phyloP scores from a whole-genome alignment of 1,140 invertebrate genomes.

The Drosophila ercepeae region DNA sequence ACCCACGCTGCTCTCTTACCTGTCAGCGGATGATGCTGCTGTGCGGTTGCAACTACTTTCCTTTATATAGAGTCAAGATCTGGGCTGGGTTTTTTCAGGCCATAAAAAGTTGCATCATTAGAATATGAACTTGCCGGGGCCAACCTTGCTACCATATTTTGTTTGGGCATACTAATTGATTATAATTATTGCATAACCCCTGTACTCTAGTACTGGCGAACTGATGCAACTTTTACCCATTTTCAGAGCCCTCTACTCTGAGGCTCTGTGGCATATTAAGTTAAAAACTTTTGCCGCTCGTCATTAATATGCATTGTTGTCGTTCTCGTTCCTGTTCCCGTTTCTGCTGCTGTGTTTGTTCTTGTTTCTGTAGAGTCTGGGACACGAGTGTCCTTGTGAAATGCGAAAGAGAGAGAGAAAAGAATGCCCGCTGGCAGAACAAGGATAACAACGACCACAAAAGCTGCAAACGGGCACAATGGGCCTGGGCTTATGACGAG shows the following conservation, averaged over 20 bases:
- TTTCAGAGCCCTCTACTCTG: conserved; percentile 16
- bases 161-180: conserved; percentile 69
- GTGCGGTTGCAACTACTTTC: background rate
- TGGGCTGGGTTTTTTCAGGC: conserved; percentile 33
- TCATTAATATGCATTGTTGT: conserved; percentile 80
- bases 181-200: conserved; percentile 68
- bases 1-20: conserved; percentile 17
- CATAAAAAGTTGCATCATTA: conserved; percentile 47
- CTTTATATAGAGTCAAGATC: conserved; percentile 55
- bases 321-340: conserved; percentile 42
- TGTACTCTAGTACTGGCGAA: background rate
- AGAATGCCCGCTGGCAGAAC: conserved; percentile 37
- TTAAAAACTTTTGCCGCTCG: conserved; percentile 79
- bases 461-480: conserved; percentile 38
- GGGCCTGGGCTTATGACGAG: conserved; percentile 20
- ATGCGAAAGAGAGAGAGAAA: conserved; percentile 21
- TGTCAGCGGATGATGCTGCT: background rate
- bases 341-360: conserved; percentile 48
- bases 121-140: conserved; percentile 46
- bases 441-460: conserved; percentile 47
- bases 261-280: conserved; percentile 72
- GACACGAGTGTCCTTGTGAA: conserved; percentile 56
- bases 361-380: conserved; percentile 30
- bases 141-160: conserved; percentile 38
- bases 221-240: conserved; percentile 55